Evolutionary conservation across 1,140 invertebrate genomes (phyloP).

Genomic region (Drosophila sechellia): DNA sequence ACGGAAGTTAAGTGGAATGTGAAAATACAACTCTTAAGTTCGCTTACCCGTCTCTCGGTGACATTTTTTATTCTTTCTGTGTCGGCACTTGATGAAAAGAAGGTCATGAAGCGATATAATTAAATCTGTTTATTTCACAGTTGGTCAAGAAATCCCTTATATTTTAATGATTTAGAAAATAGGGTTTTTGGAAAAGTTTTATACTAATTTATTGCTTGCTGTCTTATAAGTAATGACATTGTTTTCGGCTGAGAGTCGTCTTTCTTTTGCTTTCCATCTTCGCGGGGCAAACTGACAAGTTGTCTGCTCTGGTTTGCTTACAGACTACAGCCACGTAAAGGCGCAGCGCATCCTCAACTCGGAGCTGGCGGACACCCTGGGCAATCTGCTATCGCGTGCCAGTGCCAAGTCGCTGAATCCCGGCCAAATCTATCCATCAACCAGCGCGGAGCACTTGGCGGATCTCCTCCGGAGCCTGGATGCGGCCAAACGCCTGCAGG

Average conservation of each 20-base stretch:
- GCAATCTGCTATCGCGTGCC: constrained; percentile 95
- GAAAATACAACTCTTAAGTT: constrained; percentile 37
- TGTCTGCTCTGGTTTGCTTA: constrained; percentile 29
- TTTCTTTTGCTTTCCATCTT: neutral
- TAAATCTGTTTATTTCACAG: too few relatives aligned
- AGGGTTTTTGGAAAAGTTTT: too few relatives aligned
- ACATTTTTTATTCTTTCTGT: neutral
- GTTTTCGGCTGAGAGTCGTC: neutral
- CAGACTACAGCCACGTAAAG: constrained; percentile 94
- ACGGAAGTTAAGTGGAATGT: constrained; percentile 13
- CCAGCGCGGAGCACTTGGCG: constrained; percentile 85
- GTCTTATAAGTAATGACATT: neutral
- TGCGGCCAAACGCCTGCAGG: constrained; percentile 86
- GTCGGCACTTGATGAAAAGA: neutral
- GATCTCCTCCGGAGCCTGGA: constrained; percentile 83
- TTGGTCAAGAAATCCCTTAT: neutral
- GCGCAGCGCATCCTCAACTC: constrained; percentile 92
- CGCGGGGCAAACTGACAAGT: constrained; percentile 14
- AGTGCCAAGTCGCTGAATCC: constrained; percentile 92
- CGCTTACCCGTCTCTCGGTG: too few relatives aligned
- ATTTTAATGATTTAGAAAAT: too few relatives aligned
- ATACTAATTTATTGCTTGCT: neutral
- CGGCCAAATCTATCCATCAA: constrained; percentile 88
- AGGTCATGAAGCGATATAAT: too few relatives aligned
- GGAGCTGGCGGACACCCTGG: constrained; percentile 96